These are phyloP conservation scores for Epinephelus moara DNA, from an alignment of 2,113 vertebrate species.

Conservation along the genomic window DNA sequence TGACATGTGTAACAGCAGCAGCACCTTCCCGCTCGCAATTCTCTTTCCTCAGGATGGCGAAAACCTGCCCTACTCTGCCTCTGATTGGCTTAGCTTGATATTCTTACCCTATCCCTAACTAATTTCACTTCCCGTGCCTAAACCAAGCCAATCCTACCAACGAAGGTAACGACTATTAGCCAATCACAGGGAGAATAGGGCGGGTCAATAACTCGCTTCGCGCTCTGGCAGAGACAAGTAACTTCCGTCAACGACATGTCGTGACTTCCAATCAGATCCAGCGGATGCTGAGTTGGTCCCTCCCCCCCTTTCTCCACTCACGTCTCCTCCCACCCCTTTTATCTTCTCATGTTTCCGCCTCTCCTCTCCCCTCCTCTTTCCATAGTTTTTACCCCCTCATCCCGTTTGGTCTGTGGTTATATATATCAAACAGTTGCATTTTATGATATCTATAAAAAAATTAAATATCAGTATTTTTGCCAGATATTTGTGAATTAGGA, in stretches of 20 bases:
- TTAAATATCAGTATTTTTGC: too few species aligned
- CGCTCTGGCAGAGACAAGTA: conserved; percentile 37
- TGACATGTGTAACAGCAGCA: neutral
- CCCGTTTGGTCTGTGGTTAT: neutral
- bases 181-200: too few species aligned
- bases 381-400: neutral
- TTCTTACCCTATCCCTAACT: too few species aligned
- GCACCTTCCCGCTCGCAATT: too few species aligned
- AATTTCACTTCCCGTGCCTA: too few species aligned
- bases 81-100: too few species aligned
- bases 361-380: too few species aligned
- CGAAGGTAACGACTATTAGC: too few species aligned
- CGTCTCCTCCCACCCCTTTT: neutral
- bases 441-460: neutral
- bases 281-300: neutral
- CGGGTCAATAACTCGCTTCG: conserved; percentile 38
- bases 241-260: conserved; percentile 61
- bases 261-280: conserved; percentile 50
- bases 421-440: neutral
- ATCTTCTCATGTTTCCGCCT: too few species aligned
- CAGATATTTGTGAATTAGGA: neutral
- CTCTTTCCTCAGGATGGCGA: too few species aligned
- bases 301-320: neutral
- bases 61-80: too few species aligned
- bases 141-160: too few species aligned